phyloP scores from a whole-genome alignment of 2,888 invertebrate species.

The Polylopha cassiicola region DNA sequence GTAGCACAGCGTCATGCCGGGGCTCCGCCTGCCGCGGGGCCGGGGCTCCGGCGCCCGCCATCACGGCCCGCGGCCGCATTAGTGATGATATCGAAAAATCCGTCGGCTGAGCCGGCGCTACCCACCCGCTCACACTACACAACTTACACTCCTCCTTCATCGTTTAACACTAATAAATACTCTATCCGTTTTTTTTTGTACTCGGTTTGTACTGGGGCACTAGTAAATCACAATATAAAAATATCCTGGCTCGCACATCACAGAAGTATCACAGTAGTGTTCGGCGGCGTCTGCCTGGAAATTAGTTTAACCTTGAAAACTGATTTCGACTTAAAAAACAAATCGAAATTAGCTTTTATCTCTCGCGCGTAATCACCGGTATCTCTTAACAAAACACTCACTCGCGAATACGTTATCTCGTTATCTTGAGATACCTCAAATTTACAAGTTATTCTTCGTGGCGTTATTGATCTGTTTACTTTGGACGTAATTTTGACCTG shows the following conservation, averaged over 20 bases:
- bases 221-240: slow-evolving; percentile 77
- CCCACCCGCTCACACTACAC: slow-evolving; percentile 70
- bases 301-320: slow-evolving; percentile 20
- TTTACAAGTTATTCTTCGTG: slow-evolving; percentile 9
- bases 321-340: slow-evolving; percentile 15
- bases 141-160: slow-evolving; percentile 75
- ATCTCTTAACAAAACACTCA: slow-evolving; percentile 16
- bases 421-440: slow-evolving; percentile 8
- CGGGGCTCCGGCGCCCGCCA: slow-evolving; percentile 45
- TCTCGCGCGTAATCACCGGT: slow-evolving; percentile 38
- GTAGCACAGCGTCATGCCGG: slow-evolving; percentile 64
- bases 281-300: slow-evolving; percentile 53
- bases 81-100: slow-evolving; percentile 72
- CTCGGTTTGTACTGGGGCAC: slow-evolving; percentile 77
- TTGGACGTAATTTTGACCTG: slow-evolving; percentile 37
- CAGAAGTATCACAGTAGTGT: slow-evolving; percentile 73
- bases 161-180: slow-evolving; percentile 53
- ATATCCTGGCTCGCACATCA: slow-evolving; percentile 73
- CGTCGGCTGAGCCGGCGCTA: slow-evolving; percentile 55
- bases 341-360: slow-evolving; percentile 10
- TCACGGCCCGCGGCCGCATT: slow-evolving; percentile 59
- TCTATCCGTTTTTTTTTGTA: slow-evolving; percentile 74
- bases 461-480: slow-evolving; percentile 26
- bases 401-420: slow-evolving; percentile 13
- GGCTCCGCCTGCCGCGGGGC: slow-evolving; percentile 59